Evolutionary conservation across 2,797 vertebrate species (phyloP).

Genomic region (Falco biarmicus): DNA sequence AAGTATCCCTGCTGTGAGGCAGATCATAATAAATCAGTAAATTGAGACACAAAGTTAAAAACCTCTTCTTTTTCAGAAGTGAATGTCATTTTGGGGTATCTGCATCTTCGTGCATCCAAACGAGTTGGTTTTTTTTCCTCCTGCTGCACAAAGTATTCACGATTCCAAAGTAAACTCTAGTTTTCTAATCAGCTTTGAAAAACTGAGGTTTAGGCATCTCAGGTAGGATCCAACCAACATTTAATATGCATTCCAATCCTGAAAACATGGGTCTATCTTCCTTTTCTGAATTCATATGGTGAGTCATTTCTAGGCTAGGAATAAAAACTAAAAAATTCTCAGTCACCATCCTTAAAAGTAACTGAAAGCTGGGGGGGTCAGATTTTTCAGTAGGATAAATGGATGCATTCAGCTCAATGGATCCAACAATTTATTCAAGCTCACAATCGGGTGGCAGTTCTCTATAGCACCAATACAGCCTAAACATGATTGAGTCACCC

Average conservation of each 20-base stretch:
- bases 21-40: not conserved
- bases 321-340: not conserved
- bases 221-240: not conserved
- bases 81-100: not conserved
- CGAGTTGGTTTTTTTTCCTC: fast-evolving
- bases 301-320: not conserved
- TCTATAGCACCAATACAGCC: not conserved
- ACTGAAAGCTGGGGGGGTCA: not conserved
- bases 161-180: not conserved
- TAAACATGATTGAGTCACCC: not conserved
- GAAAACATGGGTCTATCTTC: not conserved
- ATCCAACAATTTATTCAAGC: not conserved
- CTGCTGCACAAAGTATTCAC: not conserved
- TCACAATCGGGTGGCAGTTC: not conserved
- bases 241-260: not conserved
- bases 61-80: not conserved
- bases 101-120: fast-evolving
- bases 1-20: not conserved
- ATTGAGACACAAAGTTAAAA: not conserved
- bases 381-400: not conserved
- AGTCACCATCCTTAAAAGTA: not conserved
- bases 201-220: not conserved
- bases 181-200: not conserved
- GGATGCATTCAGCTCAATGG: not conserved
- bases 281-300: not conserved